These are phyloP conservation scores for Varecia variegata DNA, from an alignment of 2,797 vertebrate genomes.

Conservation along the genomic window DNA sequence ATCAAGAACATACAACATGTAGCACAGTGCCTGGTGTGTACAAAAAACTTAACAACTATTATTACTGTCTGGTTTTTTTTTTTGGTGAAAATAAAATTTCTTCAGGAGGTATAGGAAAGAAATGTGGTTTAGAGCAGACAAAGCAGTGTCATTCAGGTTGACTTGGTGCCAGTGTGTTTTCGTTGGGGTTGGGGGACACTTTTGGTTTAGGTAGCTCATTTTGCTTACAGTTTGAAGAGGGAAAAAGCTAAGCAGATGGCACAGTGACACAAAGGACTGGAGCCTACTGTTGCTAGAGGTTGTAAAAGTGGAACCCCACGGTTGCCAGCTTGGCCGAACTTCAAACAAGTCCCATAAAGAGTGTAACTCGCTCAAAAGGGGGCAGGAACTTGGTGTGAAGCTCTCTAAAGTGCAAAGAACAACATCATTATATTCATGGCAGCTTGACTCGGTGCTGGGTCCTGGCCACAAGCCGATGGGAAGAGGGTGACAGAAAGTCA, in stretches of 20 bases:
- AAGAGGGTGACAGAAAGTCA: conserved; percentile 28
- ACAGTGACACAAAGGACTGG: conserved; percentile 79
- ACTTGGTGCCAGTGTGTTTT: not conserved
- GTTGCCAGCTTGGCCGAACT: conserved; percentile 83
- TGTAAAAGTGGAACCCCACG: conserved; percentile 77
- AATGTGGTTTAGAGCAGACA: not conserved
- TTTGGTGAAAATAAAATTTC: not conserved
- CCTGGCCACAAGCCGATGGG: conserved; percentile 18
- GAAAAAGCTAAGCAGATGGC: conserved; percentile 83
- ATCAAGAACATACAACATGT: not conserved
- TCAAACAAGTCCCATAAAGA: conserved; percentile 80
- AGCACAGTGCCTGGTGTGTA: not conserved
- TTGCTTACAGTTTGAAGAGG: conserved; percentile 56
- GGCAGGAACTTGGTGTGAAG: conserved; percentile 70
- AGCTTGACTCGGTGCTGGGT: conserved; percentile 60
- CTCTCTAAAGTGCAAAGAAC: conserved; percentile 66
- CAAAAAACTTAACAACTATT: not conserved
- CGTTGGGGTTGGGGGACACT: too few relatives aligned
- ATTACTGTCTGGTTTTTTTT: not conserved
- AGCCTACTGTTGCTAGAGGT: conserved; percentile 81
- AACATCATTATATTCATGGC: not conserved
- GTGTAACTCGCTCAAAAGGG: conserved; percentile 73
- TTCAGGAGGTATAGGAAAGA: not conserved
- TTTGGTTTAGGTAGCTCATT: not conserved
- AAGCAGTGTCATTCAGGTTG: not conserved